phyloP scores from a whole-genome alignment of 2,888 invertebrate species.

The Fragum fragum region DNA sequence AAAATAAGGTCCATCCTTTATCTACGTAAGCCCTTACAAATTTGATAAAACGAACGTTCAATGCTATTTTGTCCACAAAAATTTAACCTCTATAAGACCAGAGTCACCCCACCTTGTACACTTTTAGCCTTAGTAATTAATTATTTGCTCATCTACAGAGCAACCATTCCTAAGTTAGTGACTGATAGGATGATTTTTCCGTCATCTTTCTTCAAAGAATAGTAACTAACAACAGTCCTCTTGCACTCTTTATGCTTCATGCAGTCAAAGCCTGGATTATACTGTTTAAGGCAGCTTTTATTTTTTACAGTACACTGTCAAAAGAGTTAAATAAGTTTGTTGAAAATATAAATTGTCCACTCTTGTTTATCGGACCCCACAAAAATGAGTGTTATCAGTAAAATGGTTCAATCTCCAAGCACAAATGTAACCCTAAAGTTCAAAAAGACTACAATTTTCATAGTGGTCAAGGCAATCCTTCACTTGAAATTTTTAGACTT shows the following conservation, averaged over 20 bases:
- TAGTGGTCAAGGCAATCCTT: conserved; percentile 48
- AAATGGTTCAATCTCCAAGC: conserved; percentile 56
- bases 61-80: conserved; percentile 2
- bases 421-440: conserved; percentile 39
- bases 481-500: background rate
- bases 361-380: conserved; percentile 52
- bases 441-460: conserved; percentile 50
- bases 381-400: conserved; percentile 56
- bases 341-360: conserved; percentile 63
- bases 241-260: too few species aligned
- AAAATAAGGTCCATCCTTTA: conserved; percentile 4
- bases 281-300: background rate
- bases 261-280: background rate
- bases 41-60: conserved; percentile 4
- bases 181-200: too few species aligned
- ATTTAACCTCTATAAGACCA: conserved; percentile 13
- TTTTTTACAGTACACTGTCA: background rate
- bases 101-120: background rate
- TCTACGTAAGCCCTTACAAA: conserved; percentile 11
- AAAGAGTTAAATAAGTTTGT: conserved; percentile 28
- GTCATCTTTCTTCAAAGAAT: too few species aligned
- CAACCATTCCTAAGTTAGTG: too few species aligned
- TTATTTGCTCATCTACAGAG: too few species aligned
- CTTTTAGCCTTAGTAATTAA: background rate
- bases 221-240: too few species aligned